These are phyloP conservation scores for Apodemus agrarius DNA, from an alignment of 2,797 vertebrate genomes.

Conservation along the genomic window DNA sequence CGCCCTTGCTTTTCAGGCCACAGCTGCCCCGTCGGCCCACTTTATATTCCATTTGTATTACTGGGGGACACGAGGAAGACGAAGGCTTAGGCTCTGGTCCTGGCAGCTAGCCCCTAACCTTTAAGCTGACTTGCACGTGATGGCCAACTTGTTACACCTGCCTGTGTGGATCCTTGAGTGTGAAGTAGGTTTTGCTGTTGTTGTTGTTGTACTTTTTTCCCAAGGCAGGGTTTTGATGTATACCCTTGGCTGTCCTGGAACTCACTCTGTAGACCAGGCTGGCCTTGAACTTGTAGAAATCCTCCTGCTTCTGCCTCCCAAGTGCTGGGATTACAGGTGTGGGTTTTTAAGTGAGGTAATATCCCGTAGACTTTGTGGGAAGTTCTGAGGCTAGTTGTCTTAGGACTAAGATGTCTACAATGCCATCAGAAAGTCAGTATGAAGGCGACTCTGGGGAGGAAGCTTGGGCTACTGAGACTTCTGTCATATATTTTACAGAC, in stretches of 20 bases:
- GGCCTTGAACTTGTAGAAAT: not conserved
- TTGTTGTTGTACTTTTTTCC: not conserved
- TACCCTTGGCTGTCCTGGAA: not conserved
- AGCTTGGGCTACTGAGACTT: not conserved
- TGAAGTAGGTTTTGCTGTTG: not conserved
- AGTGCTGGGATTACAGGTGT: not conserved
- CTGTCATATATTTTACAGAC: not conserved
- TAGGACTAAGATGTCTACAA: not conserved
- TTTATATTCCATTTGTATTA: not conserved
- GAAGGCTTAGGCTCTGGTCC: not conserved
- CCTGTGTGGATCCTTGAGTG: not conserved
- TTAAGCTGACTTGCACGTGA: not conserved
- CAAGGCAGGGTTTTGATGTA: not conserved
- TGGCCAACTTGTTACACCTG: not conserved
- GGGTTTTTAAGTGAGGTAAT: not conserved
- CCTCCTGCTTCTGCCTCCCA: not conserved
- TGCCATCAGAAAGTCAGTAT: not conserved
- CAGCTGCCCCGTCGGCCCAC: not conserved
- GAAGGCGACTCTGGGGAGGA: not conserved
- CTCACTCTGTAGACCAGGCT: not conserved
- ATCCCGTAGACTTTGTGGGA: not conserved
- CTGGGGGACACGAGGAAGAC: not conserved
- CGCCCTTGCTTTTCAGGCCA: not conserved
- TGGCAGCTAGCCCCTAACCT: not conserved
- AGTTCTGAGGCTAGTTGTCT: slow-evolving; percentile 4